Base-by-base conservation (phyloP, 2,797 vertebrate species). In the Lophotriccus pileatus region DNA sequence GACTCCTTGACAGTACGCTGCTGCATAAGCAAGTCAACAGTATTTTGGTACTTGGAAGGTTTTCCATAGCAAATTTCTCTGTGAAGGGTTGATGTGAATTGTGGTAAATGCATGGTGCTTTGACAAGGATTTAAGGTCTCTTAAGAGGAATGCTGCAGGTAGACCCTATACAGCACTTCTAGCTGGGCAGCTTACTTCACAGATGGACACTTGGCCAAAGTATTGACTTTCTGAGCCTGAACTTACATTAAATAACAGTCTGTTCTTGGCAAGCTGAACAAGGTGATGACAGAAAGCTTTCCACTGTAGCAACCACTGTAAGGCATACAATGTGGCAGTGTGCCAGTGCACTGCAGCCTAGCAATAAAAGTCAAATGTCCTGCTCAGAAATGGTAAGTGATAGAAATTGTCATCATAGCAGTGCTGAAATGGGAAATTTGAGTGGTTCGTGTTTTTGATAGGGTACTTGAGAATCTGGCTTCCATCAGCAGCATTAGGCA, bases 221-320 rank as follows among this genome's bases (percentile, higher is more conserved):
- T 37, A 47, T 20, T 85, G 89, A 43, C 69, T 88, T 93, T 69
- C 50, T 60, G 79, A 78, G 50, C 46, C 68, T 28, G 25, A 63
- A 30, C 19, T 76, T 84, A 46, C 27, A 39, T 81, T 81, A 46
- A 75, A 52, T 86, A 77, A 55, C 25, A 24, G 70, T 41, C 25
- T 78, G 41, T 49, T 93, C 66, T 78, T 72, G 41, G 66, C 74
- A 84, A 47, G 72, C 66, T 50, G 58, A 41, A 47, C 39, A 50
- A 84, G 64, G 70, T 75, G 77, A 50, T 78, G 83, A 68, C 36
- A 62, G 73, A 86, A 78, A 81, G 32, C 44, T 91, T 94, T 70
- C 73, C 27, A 28, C 73, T 81, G 62, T 64, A 56, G 69, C 64
- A 81, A 20, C 30, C 37, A 3, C n/a, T 75, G 0, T 83, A 74